Conservation (phyloP, 2,888 invertebrate genomes). For the Tenthredo notha region DNA sequence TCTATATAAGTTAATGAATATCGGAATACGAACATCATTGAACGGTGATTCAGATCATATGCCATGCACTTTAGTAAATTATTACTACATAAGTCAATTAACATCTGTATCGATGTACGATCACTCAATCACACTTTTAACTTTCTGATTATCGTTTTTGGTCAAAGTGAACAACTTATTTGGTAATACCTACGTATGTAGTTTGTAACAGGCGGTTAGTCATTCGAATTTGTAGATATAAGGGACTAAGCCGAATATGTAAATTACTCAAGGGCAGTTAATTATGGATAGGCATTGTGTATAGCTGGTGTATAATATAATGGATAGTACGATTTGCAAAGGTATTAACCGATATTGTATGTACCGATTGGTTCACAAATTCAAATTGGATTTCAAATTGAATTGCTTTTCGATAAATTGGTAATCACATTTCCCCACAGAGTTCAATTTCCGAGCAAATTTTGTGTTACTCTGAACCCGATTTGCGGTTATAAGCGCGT, state of each 20-base stretch:
- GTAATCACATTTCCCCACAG: background rate
- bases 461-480: background rate
- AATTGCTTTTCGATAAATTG: constrained; percentile 47
- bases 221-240: background rate
- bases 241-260: background rate
- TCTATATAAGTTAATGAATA: background rate
- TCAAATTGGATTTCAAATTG: constrained; percentile 23
- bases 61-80: background rate
- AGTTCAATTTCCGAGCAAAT: constrained; percentile 37
- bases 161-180: background rate
- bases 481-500: background rate
- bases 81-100: background rate
- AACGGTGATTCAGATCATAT: background rate
- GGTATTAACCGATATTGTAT: constrained; percentile 12
- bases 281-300: constrained; percentile 12
- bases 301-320: background rate
- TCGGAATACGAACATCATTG: background rate
- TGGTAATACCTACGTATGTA: background rate
- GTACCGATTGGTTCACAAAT: constrained; percentile 29
- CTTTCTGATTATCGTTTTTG: background rate
- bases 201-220: background rate
- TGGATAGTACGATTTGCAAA: background rate
- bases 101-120: background rate
- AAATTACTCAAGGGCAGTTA: background rate
- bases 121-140: background rate